Conservation (phyloP, 2,797 vertebrate species). For the Tragelaphus eurycerus region DNA sequence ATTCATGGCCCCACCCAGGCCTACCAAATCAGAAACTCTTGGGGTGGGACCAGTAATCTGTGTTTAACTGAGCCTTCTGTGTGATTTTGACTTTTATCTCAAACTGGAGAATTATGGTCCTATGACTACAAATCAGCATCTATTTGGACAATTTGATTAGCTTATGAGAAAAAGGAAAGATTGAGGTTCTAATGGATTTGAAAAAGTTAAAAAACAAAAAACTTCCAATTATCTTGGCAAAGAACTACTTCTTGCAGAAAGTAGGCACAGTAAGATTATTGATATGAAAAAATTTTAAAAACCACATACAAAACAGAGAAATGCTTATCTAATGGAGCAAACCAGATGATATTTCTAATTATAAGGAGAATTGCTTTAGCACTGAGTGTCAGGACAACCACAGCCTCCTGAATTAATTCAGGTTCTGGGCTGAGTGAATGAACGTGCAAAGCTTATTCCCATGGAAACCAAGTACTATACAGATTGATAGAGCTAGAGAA, state of each 20-base stretch:
- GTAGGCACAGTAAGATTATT: background rate
- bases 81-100: background rate
- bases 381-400: background rate
- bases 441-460: conserved; percentile 38
- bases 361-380: background rate
- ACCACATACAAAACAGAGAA: background rate
- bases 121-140: background rate
- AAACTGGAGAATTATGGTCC: background rate
- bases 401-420: conserved; percentile 40
- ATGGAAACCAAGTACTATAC: conserved; percentile 50
- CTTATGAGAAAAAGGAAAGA: background rate
- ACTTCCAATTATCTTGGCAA: background rate
- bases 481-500: conserved; percentile 45
- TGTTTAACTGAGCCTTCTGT: background rate
- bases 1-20: background rate
- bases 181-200: background rate
- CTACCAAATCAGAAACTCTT: background rate
- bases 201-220: background rate
- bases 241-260: conserved; percentile 12
- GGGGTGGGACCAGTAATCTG: background rate
- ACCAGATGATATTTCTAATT: conserved; percentile 40
- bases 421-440: conserved; percentile 43
- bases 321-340: conserved; percentile 24
- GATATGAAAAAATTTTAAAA: background rate
- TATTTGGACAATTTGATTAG: background rate